Percentiles rank a stretch among this genome's conserved stretches.
Conservation (phyloP, 2,113 vertebrate species). For the Mus spicilegus region DNA sequence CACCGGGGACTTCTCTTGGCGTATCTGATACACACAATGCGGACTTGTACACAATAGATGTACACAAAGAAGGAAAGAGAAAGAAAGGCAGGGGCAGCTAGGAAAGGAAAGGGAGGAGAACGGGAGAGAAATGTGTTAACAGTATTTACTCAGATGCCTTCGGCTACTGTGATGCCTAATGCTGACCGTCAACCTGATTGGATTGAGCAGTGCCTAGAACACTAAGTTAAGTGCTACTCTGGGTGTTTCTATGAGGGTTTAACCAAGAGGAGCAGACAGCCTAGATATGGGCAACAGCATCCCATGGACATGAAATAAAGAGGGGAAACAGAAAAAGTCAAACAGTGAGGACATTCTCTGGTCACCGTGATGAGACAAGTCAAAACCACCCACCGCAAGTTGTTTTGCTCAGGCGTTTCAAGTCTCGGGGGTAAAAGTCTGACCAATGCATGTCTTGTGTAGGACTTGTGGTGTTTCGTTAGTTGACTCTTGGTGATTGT, state of each 20-base stretch:
- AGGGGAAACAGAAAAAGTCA: not conserved
- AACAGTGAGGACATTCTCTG: not conserved
- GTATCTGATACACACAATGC: not conserved
- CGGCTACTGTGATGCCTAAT: not conserved
- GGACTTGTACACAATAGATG: not conserved
- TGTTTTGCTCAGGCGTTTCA: not conserved
- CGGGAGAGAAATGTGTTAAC: no score
- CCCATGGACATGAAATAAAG: no score
- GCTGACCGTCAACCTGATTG: not conserved
- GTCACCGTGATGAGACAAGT: not conserved
- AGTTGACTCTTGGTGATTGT: not conserved
- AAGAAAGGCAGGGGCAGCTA: no score
- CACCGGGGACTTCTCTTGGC: not conserved
- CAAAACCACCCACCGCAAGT: not conserved
- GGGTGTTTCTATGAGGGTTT: not conserved
- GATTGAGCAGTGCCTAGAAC: not conserved
- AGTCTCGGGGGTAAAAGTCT: not conserved
- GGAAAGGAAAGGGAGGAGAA: not conserved
- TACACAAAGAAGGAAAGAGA: not conserved
- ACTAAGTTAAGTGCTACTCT: not conserved
- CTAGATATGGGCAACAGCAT: not conserved
- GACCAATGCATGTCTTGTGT: no score
- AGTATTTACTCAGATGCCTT: not conserved
- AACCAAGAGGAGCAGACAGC: not conserved
- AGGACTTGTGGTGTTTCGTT: not conserved